Base-by-base conservation (phyloP, 2,113 vertebrate species). In the Arizona elegans region DNA sequence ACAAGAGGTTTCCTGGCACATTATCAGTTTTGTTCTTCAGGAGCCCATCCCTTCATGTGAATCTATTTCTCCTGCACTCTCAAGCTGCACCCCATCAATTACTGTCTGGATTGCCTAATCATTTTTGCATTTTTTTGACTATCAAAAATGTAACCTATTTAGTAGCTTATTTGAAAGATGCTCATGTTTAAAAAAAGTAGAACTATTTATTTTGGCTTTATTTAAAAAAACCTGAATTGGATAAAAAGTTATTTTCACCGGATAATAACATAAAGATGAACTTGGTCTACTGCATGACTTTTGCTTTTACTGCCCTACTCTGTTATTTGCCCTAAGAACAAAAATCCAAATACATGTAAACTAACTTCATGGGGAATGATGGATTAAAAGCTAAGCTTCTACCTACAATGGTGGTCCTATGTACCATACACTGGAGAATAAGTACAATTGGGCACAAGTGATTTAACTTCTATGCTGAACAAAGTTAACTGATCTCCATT, bases 251-350 rank as follows among this genome's bases (percentile, higher is more conserved):
- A 89, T 58, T 94, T 95, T 90, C 47, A 90, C 6, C 94, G 1
- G 1, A 38, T 87, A 58, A 3, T 92, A 56, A 19, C 10, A 65
- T 54, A 54, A 75, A 3, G 55, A 92, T 43, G n/a, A 90, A 89
- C 54, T 24, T 5, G 24, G 53, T 26, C 94, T 91, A 17, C 2
- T 5, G 0, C 29, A 81, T n/a, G 85, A 1, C 89, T 93, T 62
- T 3, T 33, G 24, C 52, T 54, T 33, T 92, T 93, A 59, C 43
- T 93, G 19, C 15, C 92, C 91, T 88, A 19, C 10, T 95, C 88
- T 92, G 70, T 91, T 92, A 52, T 94, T 95, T 94, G 24, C 24
- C 89, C 94, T 23, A 95, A 88, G 55, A 89, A 10, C 26, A 29
- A 0, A 10, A 29, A 5, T 88, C 50, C 52, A 94, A 86, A 90